These are phyloP conservation scores for Masnerella sp. DNA, from an alignment of 2,888 invertebrate species.

Conservation along the genomic window DNA sequence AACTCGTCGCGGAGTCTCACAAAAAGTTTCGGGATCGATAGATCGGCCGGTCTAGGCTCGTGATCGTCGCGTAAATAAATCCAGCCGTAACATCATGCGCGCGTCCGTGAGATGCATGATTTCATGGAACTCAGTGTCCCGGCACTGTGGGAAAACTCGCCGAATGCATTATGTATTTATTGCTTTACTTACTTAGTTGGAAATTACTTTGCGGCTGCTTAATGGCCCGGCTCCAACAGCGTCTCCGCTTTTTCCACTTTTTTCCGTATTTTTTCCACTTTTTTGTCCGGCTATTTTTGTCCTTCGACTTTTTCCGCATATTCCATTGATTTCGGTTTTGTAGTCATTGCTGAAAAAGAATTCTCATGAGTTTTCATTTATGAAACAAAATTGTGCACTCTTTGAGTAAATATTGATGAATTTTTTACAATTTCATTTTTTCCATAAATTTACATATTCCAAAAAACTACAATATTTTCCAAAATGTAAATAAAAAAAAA, in stretches of 20 bases:
- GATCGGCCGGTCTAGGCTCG: conserved; percentile 57
- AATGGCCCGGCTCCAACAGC: conserved; percentile 71
- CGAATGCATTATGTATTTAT: conserved; percentile 76
- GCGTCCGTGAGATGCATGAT: conserved; percentile 70
- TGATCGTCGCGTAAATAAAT: conserved; percentile 67
- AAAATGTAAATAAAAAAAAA: no score
- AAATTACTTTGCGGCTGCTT: conserved; percentile 73
- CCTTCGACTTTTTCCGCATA: background rate
- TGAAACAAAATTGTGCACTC: no score
- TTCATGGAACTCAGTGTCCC: conserved; percentile 69
- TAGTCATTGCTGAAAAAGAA: no score
- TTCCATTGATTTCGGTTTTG: no score
- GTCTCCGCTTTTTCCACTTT: conserved; percentile 62
- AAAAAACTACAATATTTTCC: no score
- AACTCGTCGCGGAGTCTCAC: conserved; percentile 51
- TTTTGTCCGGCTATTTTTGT: background rate
- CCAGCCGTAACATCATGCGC: conserved; percentile 63
- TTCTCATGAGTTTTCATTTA: no score
- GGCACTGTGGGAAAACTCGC: conserved; percentile 72
- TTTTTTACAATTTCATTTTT: no score
- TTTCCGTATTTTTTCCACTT: background rate
- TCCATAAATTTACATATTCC: no score
- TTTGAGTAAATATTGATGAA: no score
- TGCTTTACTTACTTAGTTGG: conserved; percentile 75
- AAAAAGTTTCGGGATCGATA: conserved; percentile 61